Conservation (phyloP, 2,888 invertebrate species). For the Himalopsyche kuldschensis region DNA sequence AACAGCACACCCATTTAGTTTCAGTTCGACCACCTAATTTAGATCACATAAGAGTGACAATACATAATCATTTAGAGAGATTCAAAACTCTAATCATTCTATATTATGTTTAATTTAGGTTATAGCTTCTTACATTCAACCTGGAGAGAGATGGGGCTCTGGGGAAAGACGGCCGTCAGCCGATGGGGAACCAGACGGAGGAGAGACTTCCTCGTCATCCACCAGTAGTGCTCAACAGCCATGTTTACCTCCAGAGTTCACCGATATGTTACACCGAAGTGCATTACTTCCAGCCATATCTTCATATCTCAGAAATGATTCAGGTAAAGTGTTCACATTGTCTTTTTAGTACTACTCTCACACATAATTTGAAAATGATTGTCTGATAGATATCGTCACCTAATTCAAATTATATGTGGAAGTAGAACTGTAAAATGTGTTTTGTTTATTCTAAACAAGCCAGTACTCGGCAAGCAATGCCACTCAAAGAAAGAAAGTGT, state of each 20-base stretch:
- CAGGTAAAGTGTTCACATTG: slow-evolving; percentile 55
- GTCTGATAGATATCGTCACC: no score
- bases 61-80: no score
- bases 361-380: no score
- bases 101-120: slow-evolving; percentile 58
- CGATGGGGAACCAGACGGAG: slow-evolving; percentile 49
- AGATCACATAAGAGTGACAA: neutral
- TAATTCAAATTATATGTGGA: no score
- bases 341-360: neutral
- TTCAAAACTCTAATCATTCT: neutral
- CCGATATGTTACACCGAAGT: slow-evolving; percentile 77
- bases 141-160: slow-evolving; percentile 59
- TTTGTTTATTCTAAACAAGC: no score
- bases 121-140: slow-evolving; percentile 85
- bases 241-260: slow-evolving; percentile 68
- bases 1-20: neutral
- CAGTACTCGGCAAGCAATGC: no score
- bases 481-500: no score
- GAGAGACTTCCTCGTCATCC: slow-evolving; percentile 50
- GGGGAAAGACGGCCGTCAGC: slow-evolving; percentile 47
- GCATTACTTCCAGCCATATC: slow-evolving; percentile 85
- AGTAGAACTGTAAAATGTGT: no score
- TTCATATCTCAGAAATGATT: slow-evolving; percentile 91
- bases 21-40: neutral
- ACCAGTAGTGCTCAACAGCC: slow-evolving; percentile 35